These are phyloP conservation scores for Megaceryle maxima DNA, from an alignment of 2,113 vertebrate species.

Conservation along the genomic window DNA sequence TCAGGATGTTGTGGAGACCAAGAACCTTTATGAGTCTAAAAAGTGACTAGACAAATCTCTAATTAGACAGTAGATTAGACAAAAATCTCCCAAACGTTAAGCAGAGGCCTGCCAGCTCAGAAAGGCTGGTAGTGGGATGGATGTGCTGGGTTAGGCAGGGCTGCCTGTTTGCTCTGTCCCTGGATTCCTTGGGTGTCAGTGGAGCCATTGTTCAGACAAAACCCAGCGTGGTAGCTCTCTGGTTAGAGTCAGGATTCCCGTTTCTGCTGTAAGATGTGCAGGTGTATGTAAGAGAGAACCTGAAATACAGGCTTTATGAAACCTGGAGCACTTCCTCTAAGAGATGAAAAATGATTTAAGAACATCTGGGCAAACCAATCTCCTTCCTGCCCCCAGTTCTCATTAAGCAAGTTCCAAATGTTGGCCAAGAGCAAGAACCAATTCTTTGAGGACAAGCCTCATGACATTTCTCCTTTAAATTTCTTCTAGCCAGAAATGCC, in stretches of 20 bases:
- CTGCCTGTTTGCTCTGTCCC: background rate
- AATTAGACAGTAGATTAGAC: background rate
- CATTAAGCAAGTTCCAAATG: background rate
- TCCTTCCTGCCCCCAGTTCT: background rate
- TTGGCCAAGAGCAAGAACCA: background rate
- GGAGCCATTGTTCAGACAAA: background rate
- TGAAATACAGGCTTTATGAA: background rate
- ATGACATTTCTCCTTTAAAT: background rate
- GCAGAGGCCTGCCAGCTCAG: background rate
- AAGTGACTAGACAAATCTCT: background rate
- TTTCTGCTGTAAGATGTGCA: background rate
- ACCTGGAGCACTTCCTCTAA: background rate
- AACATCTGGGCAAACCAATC: background rate
- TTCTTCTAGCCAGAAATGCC: background rate
- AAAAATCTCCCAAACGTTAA: background rate
- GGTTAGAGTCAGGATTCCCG: background rate
- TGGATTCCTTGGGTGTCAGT: background rate
- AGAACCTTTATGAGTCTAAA: background rate
- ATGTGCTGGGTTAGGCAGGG: background rate
- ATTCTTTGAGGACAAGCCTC: background rate
- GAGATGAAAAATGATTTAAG: background rate
- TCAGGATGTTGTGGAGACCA: background rate
- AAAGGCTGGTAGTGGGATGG: background rate
- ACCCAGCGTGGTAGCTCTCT: background rate
- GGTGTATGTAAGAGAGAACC: background rate